A percentile compares a stretch with the other conserved stretches of the same genome.
Conservation (phyloP, 1,140 invertebrate genomes). For the Pectinophora gossypiella region DNA sequence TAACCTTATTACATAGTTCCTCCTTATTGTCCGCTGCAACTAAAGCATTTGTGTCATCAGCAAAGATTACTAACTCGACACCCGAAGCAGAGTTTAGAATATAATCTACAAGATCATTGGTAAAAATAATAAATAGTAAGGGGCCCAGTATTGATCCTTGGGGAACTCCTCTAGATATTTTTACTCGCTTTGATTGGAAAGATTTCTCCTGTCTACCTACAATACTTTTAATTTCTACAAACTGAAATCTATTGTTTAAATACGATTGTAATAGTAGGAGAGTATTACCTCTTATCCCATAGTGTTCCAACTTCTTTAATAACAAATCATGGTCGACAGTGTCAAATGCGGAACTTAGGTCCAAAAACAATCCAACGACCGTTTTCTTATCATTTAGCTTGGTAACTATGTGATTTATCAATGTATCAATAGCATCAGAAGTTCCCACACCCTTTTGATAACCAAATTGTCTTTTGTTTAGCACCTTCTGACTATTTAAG, state of each 20-base stretch:
- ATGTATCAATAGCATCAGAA: slow-evolving; percentile 1
- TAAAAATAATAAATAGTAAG: too few relatives aligned
- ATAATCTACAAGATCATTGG: slow-evolving; percentile 1
- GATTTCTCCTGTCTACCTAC: not conserved
- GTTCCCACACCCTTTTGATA: slow-evolving; percentile 5
- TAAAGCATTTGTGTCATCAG: slow-evolving; percentile 5
- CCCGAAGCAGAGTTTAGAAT: not conserved
- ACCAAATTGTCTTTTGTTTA: slow-evolving; percentile 8
- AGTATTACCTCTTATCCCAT: slow-evolving; percentile 10
- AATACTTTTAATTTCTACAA: slow-evolving; percentile 9
- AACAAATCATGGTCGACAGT: slow-evolving; percentile 7
- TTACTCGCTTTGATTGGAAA: not conserved
- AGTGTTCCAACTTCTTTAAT: slow-evolving; percentile 7
- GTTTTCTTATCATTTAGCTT: slow-evolving; percentile 10
- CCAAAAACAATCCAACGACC: slow-evolving; percentile 8
- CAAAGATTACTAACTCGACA: not conserved
- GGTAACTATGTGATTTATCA: not conserved
- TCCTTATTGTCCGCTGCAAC: slow-evolving; percentile 2
- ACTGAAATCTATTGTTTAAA: slow-evolving; percentile 12
- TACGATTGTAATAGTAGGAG: slow-evolving; percentile 7
- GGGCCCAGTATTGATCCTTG: too few relatives aligned
- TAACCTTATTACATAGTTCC: not conserved
- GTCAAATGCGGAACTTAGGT: slow-evolving; percentile 15
- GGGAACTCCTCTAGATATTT: too few relatives aligned
- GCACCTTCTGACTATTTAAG: not conserved